Evolutionary conservation across 1,140 invertebrate species (phyloP), one percentile per base, ranked within the genome.

Genomic region (Cyrtorhinus lividipennis): DNA sequence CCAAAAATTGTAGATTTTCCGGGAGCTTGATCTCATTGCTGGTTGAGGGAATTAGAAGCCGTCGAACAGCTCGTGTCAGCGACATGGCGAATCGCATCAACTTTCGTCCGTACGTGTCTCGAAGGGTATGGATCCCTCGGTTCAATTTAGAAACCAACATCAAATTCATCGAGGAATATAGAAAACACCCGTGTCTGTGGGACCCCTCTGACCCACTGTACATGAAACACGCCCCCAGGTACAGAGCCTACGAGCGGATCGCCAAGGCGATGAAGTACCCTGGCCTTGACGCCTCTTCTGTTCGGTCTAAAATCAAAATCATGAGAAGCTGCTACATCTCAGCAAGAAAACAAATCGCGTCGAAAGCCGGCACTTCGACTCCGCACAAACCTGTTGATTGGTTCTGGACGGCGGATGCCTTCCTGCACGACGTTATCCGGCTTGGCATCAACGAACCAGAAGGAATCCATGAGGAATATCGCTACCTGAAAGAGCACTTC

Each of bases 301-400:
- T 53, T 22, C 48, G 48, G 5, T 12, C 48, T 20, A 53, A 53
- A 20, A 53, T 53, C 18, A 53, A 53, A 53, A 53, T 53, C 10
- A 5, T 53, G 48, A 8, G 48, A 22, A 53, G 48, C 20, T 53
- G 48, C 18, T 53, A 53, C 48, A 53, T 53, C 18, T 53, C 48
- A 22, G 10, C 48, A 22, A 53, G 48, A 15, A 53, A 53, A 20
- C 48, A 53, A 53, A 53, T 53, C 20, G 48, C 48, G 10, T 53
- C 48, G 5, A 53, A 53, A 22, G 48, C 48, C 20, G 48, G 48
- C 18, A 53, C 48, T 12, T 53, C 48, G 48, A 53, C 48, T 8
- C 48, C 48, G 10, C 48, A 53, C 48, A 53, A 53, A 20, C 48
- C 48, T 53, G 48, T 53, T 22, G 48, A 53, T 20, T 53, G 48